Conservation (phyloP, 2,888 invertebrate species). For the Hirudinaria manillensis region DNA sequence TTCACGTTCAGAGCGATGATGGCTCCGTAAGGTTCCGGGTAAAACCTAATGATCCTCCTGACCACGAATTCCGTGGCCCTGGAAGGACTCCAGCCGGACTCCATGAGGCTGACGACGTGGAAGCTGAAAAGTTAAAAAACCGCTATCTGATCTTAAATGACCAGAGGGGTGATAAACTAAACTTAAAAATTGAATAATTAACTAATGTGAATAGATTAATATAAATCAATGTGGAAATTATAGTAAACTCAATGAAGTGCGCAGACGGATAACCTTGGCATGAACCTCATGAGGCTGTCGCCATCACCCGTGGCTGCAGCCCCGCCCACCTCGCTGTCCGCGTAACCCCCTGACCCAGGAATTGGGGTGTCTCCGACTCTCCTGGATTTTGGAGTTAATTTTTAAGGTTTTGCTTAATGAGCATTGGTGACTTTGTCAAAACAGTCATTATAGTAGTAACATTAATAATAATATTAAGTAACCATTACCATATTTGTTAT, state of each 20-base stretch:
- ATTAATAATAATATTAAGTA: too few species aligned
- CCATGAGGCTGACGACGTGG: conserved; percentile 81
- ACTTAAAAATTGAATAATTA: too few species aligned
- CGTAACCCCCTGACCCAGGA: conserved; percentile 89
- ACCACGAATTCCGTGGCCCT: conserved; percentile 66
- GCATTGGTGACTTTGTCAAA: neutral
- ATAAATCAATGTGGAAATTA: too few species aligned
- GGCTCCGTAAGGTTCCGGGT: conserved; percentile 77
- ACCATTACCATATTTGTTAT: too few species aligned
- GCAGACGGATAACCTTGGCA: conserved; percentile 68
- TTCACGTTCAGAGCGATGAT: conserved; percentile 69
- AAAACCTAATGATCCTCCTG: conserved; percentile 67
- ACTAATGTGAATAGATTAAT: too few species aligned
- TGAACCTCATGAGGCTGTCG: conserved; percentile 90
- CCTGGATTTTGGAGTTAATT: conserved; percentile 51
- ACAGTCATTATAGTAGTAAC: neutral
- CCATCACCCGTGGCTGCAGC: conserved; percentile 76
- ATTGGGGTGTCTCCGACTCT: conserved; percentile 77
- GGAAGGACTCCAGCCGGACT: conserved; percentile 67
- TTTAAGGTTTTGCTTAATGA: neutral
- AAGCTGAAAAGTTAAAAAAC: conserved; percentile 60
- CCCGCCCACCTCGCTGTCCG: conserved; percentile 75
- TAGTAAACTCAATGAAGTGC: neutral
- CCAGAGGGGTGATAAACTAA: neutral
- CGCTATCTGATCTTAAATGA: neutral